Conservation (phyloP, 2,797 vertebrate species). For the Sebastes itinus region DNA sequence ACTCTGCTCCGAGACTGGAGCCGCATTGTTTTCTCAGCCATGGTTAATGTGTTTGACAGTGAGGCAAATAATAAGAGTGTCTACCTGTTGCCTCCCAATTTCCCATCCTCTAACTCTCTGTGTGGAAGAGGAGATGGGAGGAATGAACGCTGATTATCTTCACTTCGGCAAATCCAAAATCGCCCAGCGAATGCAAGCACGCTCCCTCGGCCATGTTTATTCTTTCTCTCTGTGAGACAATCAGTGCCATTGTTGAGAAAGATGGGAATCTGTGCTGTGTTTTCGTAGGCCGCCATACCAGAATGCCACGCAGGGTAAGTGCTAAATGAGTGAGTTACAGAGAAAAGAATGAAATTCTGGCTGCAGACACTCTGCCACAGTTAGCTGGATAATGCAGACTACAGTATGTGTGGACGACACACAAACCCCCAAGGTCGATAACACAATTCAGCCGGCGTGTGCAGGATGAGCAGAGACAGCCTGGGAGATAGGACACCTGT, state of each 20-base stretch:
- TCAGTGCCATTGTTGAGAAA: conserved; percentile 13
- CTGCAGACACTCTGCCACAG: not conserved
- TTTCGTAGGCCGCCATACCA: not conserved
- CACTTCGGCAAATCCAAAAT: conserved; percentile 45
- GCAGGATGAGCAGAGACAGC: conserved; percentile 1
- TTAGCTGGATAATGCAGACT: conserved; percentile 4
- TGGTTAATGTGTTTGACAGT: conserved; percentile 66
- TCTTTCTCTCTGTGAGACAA: conserved; percentile 16
- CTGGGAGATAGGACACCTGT: conserved; percentile 1
- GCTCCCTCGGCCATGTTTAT: conserved; percentile 25
- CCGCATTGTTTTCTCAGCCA: conserved; percentile 60
- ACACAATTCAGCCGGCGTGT: not conserved
- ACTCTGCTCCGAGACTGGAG: conserved; percentile 36
- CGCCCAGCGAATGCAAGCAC: conserved; percentile 16
- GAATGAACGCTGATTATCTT: conserved; percentile 57
- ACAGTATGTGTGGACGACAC: not conserved
- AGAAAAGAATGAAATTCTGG: not conserved
- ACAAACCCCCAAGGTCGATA: not conserved
- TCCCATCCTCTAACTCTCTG: conserved; percentile 31
- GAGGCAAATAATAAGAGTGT: conserved; percentile 62
- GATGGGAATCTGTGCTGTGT: conserved; percentile 28
- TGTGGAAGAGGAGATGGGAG: conserved; percentile 33
- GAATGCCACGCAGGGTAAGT: not conserved
- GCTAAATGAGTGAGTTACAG: not conserved
- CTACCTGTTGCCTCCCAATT: conserved; percentile 64